phyloP scores from a whole-genome alignment of 2,113 vertebrate genomes.

The Dipodomys stephensi region DNA sequence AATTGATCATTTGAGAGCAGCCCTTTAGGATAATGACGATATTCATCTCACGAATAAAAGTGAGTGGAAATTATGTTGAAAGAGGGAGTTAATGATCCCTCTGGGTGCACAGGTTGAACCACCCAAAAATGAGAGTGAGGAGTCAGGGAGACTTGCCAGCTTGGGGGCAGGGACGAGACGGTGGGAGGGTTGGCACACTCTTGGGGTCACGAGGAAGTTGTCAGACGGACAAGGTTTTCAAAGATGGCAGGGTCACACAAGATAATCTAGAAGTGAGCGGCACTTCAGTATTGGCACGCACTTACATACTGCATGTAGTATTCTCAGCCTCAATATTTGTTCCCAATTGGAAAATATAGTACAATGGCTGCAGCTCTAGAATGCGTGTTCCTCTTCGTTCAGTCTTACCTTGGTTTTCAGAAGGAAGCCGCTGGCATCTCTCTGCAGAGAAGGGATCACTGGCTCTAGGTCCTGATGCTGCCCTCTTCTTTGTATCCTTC shows the following conservation, averaged over 20 bases:
- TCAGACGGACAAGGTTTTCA: not conserved
- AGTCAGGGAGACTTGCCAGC: not conserved
- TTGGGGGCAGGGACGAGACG: not conserved
- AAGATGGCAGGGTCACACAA: not conserved
- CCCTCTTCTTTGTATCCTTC: not conserved
- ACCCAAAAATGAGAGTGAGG: not conserved
- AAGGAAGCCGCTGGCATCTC: not conserved
- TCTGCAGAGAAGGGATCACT: not conserved
- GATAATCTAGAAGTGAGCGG: not conserved
- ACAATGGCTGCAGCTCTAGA: not conserved
- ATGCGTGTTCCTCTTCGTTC: not conserved
- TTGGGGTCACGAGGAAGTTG: not conserved
- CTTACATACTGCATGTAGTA: not conserved
- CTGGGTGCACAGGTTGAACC: not conserved
- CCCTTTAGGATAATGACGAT: slow-evolving; percentile 61
- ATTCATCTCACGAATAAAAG: slow-evolving; percentile 61
- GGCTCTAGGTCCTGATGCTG: not conserved
- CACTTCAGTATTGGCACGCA: not conserved
- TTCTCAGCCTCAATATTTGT: not conserved
- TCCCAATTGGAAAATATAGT: not conserved
- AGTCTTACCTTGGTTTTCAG: not conserved
- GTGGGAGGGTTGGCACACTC: too few species aligned
- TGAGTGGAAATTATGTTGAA: not conserved
- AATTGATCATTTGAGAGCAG: slow-evolving; percentile 57
- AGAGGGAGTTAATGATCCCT: not conserved